Base-by-base conservation (phyloP, 1,140 invertebrate species). In the Leptinotarsa lineolata region DNA sequence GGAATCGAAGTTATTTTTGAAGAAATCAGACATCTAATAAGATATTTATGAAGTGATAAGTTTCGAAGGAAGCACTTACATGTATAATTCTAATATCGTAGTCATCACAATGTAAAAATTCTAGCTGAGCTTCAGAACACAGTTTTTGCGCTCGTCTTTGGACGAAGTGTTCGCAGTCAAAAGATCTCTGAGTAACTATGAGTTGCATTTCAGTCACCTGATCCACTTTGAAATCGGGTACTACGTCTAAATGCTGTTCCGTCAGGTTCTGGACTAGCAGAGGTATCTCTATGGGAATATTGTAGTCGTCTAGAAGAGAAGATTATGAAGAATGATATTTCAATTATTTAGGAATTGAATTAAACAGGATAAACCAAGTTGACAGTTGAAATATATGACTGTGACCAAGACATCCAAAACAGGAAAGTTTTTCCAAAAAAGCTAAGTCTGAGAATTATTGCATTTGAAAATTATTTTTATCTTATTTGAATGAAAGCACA, bases 121-220 rank as follows among this genome's bases (percentile, higher is more conserved):
- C 77, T 21, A 84, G 76, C 46, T 83, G 76, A 22, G 80, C 73
- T 66, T 85, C 82, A 20, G 73, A 68, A 73, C 84, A 85, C 21
- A 84, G 72, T 59, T 78, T 77, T 72, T 85, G 81, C 22, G 83
- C 82, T 70, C 80, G 68, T 65, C 79, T 79, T 72, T 84, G 82
- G 46, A 84, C 80, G 68, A 85, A 85, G 68, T 85, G 84, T 74
- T 85, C 84, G 68, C 80, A 83, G 76, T 83, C 84, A 72, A 84
- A 83, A 18, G 84, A 83, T 74, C 80, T 78, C 73, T 85, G 84
- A 30, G 79, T 84, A 8, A 85, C 80, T 44, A 83, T 84, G 4
- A 85, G 68, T 70, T 83, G 82, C 59, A 81, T 80, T 78, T 84
- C 83, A 60, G 79, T 78, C 22, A 82, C 67, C 70, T 84, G 77